Evolutionary conservation across 2,888 invertebrate genomes (phyloP), one percentile per base, ranked within the genome.

Genomic region (Tortricodes alternella): DNA sequence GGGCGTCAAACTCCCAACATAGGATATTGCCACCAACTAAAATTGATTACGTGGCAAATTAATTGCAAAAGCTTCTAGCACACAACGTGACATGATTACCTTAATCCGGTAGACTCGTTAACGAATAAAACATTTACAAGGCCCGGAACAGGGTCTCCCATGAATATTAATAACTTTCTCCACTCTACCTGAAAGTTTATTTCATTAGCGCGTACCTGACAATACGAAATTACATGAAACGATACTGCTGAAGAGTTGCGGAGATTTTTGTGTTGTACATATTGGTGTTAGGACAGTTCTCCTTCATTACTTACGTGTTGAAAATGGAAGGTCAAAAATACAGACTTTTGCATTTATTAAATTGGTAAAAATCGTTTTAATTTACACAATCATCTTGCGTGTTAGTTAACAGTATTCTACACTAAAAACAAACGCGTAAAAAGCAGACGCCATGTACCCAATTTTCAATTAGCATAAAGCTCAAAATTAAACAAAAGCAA

Each of bases 61-160:
- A 88, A 88, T 89, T 80, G 80, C 75, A 71, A 68, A 79, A 74
- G 74, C 73, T 77, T 71, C 69, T 74, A 77, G 78, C 83, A 83
- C 74, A 85, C 84, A 74, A 86, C 87, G 88, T 89, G 89, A 86
- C 87, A 84, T 80, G 87, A 86, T 88, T 88, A 81, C 85, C 78
- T 74, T 87, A 88, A 89, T 87, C 83, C 82, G 58, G 70, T 66
- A 68, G 76, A 79, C 85, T 88, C 88, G 89, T 89, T 89, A 89
- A 83, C 89, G 87, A 83, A 89, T 89, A 85, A 89, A 89, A 89
- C 88, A 89, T 89, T 89, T 87, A 89, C 87, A 85, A 80, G 85
- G 80, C 75, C 76, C 71, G 73, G 71, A 66, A 67, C 66, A 69
- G 68, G 64, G 72, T 78, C 65, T 62, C 69, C 70, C 79, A 86